Evolutionary conservation across 2,888 invertebrate genomes (phyloP).

Genomic region (Onchidella celtica): DNA sequence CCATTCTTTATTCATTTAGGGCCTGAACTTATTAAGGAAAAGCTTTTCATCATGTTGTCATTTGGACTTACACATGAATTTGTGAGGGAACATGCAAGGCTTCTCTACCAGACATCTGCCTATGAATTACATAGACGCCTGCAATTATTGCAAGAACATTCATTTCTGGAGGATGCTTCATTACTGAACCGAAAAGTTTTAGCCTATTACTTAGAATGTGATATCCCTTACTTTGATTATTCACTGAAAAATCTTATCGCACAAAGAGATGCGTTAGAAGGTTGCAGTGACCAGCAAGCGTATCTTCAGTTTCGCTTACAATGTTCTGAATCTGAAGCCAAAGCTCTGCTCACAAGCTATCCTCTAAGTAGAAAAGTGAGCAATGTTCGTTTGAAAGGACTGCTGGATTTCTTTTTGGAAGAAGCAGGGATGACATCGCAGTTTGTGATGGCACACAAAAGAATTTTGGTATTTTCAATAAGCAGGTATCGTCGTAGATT

Average conservation of each 20-base stretch:
- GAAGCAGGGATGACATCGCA: constrained; percentile 14
- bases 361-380: constrained; percentile 19
- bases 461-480: constrained; percentile 22
- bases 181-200: constrained; percentile 2
- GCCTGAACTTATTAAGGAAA: constrained; percentile 1
- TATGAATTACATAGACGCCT: constrained; percentile 24
- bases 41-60: constrained; percentile 4
- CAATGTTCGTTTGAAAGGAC: constrained; percentile 3
- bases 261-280: constrained; percentile 33
- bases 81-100: neutral
- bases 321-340: constrained; percentile 6
- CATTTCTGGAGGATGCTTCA: constrained; percentile 8
- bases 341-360: neutral
- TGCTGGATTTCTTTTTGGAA: constrained; percentile 36
- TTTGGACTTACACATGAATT: constrained; percentile 18
- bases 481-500: neutral
- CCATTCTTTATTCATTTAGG: constrained; percentile 21
- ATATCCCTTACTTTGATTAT: neutral
- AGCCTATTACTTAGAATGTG: constrained; percentile 36
- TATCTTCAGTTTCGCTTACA: constrained; percentile 31
- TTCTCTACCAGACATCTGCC: constrained; percentile 32
- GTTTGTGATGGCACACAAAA: constrained; percentile 14
- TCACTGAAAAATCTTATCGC: neutral
- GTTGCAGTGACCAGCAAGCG: constrained; percentile 20
- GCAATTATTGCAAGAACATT: neutral